Base-by-base conservation (phyloP, 2,888 invertebrate genomes). In the Drosophila mulleri region DNA sequence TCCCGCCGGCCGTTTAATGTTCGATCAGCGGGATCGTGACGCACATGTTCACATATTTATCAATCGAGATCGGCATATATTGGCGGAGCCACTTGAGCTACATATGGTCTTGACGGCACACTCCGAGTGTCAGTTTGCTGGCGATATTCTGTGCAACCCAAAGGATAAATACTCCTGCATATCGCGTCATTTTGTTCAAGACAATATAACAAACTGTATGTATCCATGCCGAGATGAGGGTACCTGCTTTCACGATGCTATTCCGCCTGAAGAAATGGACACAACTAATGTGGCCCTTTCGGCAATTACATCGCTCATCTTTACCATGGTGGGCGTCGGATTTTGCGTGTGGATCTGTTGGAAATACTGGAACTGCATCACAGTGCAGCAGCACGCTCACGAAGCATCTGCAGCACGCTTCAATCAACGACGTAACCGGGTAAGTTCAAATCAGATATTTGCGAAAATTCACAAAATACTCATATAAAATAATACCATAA, bases 351-450 rank as follows among this genome's bases (percentile, higher is more conserved):
- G 92, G 92, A 82, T 92, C 37, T 92, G 92, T 65, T 92, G 93
- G 93, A 92, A 92, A 65, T 92, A 92, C 67, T 92, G 91, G 92
- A 91, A 92, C 72, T 92, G 92, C 59, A 91, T 92, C 11, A 92
- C 92, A 8, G 88, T 92, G 26, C 92, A 92, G 56, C 92, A 92
- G 66, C 91, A 89, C 47, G 91, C 92, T 0, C 91, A 91, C 53
- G 92, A 92, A 74, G 92, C 92, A 14, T 91, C 92, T 3, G 91
- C 90, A 9, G 83, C 89, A 16, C 88, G 88, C 11, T 88, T 88
- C 18, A 86, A 84, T 72, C 90, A 88, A 71, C 83, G 81, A 29
- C 79, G 82, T 41, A 72, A 64, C 41, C 80, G 82, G 72, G 88
- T 87, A 41, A 76, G 71, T 73, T 20, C 11, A 18, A 20, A 39